Evolutionary conservation across 2,797 vertebrate species (phyloP).

Genomic region (Luscinia luscinia): DNA sequence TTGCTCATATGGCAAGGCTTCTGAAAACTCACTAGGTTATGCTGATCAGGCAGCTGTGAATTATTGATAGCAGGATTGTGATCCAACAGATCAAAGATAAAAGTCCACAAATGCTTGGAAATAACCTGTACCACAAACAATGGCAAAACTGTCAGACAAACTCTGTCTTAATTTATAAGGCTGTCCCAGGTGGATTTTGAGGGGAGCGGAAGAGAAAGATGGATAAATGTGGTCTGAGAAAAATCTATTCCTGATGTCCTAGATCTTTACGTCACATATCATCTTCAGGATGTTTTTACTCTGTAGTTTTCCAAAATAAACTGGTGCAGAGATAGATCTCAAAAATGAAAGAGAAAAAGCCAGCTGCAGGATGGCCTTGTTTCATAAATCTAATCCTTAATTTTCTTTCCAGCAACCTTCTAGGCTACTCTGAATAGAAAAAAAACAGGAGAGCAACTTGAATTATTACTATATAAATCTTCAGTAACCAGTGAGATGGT

Average conservation of each 20-base stretch:
- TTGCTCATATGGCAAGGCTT: background rate
- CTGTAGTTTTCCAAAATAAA: conserved; percentile 46
- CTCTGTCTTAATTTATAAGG: background rate
- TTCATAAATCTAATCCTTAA: background rate
- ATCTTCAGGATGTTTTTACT: conserved; percentile 37
- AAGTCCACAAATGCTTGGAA: background rate
- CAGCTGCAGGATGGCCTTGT: conserved; percentile 28
- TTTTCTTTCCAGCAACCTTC: background rate
- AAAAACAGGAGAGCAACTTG: background rate
- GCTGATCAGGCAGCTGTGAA: conserved; percentile 32
- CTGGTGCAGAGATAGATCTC: background rate
- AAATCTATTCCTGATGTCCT: conserved; percentile 11
- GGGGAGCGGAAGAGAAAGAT: background rate
- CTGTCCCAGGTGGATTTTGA: background rate
- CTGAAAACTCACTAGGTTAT: background rate
- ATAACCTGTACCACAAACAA: background rate
- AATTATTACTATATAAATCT: background rate
- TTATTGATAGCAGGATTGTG: conserved; percentile 24
- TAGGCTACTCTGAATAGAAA: background rate
- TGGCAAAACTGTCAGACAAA: background rate
- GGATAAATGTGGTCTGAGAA: background rate
- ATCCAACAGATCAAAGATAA: conserved; percentile 31
- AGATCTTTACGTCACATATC: background rate
- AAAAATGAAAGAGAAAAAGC: conserved; percentile 3
- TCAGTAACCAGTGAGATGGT: background rate